Evolutionary conservation across 2,888 invertebrate genomes (phyloP), one percentile per base, ranked within the genome.

Genomic region (Volucella bombylans): DNA sequence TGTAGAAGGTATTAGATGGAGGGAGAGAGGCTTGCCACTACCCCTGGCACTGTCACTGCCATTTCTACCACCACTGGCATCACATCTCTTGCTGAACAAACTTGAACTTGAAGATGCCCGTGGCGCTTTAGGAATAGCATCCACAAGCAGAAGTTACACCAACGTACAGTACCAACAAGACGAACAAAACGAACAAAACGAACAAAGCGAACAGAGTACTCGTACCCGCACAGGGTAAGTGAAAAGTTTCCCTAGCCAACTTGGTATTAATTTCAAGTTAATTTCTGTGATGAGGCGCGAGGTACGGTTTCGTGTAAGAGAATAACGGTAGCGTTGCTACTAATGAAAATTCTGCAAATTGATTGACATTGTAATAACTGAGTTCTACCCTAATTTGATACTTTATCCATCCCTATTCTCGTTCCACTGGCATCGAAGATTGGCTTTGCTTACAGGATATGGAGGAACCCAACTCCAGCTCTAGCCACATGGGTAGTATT

Each of bases 201-300:
- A 31, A 31, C 31, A 31, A 6, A 31, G 31, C 23, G 23, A 23
- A 23, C 23, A 23, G 23, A 23, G 23, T 31, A 31, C n/a, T n/a
- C n/a, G 18, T 15, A 45, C 45, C 12, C n/a, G 31, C 45, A 52
- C 15, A 52, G 54, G 57, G 43, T 71, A 69, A 74, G 49, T 49
- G 43, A 57, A 78, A 78, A 69, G 55, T 78, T 78, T 71, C 57
- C 14, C 69, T 55, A 64, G 45, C 64, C 39, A 64, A 69, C 64
- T 78, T 78, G 62, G 69, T 64, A 78, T 78, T 78, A 69, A 78
- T 78, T 78, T 78, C 78, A 78, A 77, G 77, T 76, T 76, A 76
- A 76, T 76, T 76, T 68, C 59, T 67, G n/a, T 45, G 23, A 57
- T 50, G 23, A 4, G 23, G 55, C 47, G 41, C 43, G 49, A 8